Percentiles rank a stretch among this genome's conserved stretches.
phyloP scores from a whole-genome alignment of 1,140 invertebrate genomes.

The Varroa destructor region DNA sequence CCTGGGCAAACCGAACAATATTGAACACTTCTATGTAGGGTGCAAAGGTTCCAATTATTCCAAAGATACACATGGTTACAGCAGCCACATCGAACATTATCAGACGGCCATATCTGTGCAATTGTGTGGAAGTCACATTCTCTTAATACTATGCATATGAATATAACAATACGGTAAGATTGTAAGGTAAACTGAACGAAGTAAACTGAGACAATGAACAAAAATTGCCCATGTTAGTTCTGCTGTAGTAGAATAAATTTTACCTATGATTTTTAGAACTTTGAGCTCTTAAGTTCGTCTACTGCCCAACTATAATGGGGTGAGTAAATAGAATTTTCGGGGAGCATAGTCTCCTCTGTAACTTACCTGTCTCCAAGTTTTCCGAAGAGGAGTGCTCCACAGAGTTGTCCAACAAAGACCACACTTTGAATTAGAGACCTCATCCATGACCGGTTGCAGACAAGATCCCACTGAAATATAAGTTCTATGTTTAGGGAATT shows the following conservation, averaged over 20 bases:
- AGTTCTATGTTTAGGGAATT: too few species aligned
- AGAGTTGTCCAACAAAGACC: conserved; percentile 4
- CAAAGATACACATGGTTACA: conserved; percentile 4
- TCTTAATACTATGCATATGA: not conserved
- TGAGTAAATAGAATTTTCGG: too few species aligned
- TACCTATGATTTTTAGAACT: too few species aligned
- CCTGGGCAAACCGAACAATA: not conserved
- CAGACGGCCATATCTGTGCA: conserved; percentile 15
- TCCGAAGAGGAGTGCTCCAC: conserved; percentile 14
- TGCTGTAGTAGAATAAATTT: too few species aligned
- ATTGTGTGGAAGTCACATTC: not conserved
- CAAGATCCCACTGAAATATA: conserved; percentile 5
- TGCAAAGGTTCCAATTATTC: not conserved
- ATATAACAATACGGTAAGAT: too few species aligned
- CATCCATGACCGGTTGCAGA: conserved; percentile 19
- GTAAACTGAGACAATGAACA: too few species aligned
- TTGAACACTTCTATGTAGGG: conserved; percentile 16
- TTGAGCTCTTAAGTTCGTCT: too few species aligned
- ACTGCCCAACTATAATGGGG: too few species aligned
- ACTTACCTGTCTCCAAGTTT: conserved; percentile 9
- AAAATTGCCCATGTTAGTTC: too few species aligned
- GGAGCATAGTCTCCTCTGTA: too few species aligned
- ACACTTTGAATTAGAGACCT: conserved; percentile 13
- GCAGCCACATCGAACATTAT: conserved; percentile 22
- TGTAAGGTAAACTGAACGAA: too few species aligned